Evolutionary conservation across 2,888 invertebrate species (phyloP).

Genomic region (Fabriciana adippe): DNA sequence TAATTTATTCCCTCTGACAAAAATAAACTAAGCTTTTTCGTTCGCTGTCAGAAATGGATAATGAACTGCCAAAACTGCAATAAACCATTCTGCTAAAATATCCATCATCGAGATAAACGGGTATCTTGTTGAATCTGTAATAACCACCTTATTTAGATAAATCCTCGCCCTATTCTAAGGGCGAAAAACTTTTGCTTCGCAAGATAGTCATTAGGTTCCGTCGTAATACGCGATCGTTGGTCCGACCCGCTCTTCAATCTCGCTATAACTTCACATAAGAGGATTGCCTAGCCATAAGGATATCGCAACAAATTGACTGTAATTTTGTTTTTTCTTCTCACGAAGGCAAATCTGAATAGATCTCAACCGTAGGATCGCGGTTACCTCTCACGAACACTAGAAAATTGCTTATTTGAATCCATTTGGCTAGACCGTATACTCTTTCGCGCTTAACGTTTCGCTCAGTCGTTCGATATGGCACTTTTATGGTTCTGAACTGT

Average conservation of each 20-base stretch:
- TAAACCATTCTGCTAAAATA: slow-evolving; percentile 22
- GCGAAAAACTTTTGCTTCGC: slow-evolving; percentile 66
- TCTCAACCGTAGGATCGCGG: slow-evolving; percentile 57
- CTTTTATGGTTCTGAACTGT: slow-evolving; percentile 27
- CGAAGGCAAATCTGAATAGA: slow-evolving; percentile 66
- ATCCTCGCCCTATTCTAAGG: slow-evolving; percentile 53
- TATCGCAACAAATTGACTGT: slow-evolving; percentile 76
- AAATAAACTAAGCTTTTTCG: background rate
- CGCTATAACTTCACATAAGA: slow-evolving; percentile 62
- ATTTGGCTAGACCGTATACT: slow-evolving; percentile 54
- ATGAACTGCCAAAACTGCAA: slow-evolving; percentile 9
- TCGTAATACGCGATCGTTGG: slow-evolving; percentile 52
- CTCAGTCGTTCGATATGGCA: slow-evolving; percentile 45
- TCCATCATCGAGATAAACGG: slow-evolving; percentile 32
- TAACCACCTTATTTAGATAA: slow-evolving; percentile 68
- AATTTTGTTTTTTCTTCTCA: slow-evolving; percentile 78
- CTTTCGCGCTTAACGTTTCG: slow-evolving; percentile 44
- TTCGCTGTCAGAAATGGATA: too few species aligned
- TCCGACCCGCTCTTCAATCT: slow-evolving; percentile 49
- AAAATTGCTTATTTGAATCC: slow-evolving; percentile 72
- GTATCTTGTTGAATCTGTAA: slow-evolving; percentile 48
- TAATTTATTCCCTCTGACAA: background rate
- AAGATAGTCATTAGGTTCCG: slow-evolving; percentile 66
- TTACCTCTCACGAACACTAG: slow-evolving; percentile 62
- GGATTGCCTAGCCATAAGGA: slow-evolving; percentile 74